A percentile compares a stretch with the other conserved stretches of the same genome.
These are phyloP conservation scores for Paramuricea clavata DNA, from an alignment of 92 coral and sea anemone species.

Conservation along the genomic window DNA sequence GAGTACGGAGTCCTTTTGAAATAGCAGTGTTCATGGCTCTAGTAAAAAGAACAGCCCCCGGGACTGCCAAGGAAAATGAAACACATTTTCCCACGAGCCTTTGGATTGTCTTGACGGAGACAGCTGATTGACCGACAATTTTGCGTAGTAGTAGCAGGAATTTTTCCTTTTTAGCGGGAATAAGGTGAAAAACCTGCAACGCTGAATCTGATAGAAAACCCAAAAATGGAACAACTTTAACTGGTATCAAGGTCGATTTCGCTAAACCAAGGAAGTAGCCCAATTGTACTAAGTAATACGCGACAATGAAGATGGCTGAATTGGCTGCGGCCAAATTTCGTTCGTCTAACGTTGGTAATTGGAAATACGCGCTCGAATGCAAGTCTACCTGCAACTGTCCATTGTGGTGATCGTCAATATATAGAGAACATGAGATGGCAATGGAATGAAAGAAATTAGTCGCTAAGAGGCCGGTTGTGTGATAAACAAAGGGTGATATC, in stretches of 20 bases:
- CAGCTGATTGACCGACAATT: not conserved
- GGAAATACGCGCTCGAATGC: not conserved
- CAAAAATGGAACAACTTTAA: conserved; percentile 47
- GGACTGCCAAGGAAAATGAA: conserved; percentile 62
- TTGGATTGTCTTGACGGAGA: conserved; percentile 39
- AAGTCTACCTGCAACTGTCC: not conserved
- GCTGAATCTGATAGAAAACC: conserved; percentile 55
- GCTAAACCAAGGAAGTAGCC: conserved; percentile 50
- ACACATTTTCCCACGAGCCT: conserved; percentile 67
- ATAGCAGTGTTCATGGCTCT: conserved; percentile 52
- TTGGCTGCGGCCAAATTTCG: conserved; percentile 19
- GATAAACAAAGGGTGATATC: not conserved
- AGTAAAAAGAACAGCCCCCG: conserved; percentile 63
- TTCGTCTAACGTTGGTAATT: not conserved
- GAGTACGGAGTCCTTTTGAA: conserved; percentile 43
- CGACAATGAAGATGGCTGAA: conserved; percentile 30
- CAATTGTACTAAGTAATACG: conserved; percentile 14
- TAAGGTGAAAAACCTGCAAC: conserved; percentile 41
- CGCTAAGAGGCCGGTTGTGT: not conserved
- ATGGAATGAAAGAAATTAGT: not conserved
- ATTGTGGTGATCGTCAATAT: not conserved
- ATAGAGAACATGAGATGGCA: conserved; percentile 39
- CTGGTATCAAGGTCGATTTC: conserved; percentile 20
- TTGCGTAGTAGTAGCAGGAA: conserved; percentile 40
- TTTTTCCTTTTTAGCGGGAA: conserved; percentile 40